Evolutionary conservation across 53 echinoderm and acorn worm genomes (phyloP).

Genomic region (Paracentrotus lividus): DNA sequence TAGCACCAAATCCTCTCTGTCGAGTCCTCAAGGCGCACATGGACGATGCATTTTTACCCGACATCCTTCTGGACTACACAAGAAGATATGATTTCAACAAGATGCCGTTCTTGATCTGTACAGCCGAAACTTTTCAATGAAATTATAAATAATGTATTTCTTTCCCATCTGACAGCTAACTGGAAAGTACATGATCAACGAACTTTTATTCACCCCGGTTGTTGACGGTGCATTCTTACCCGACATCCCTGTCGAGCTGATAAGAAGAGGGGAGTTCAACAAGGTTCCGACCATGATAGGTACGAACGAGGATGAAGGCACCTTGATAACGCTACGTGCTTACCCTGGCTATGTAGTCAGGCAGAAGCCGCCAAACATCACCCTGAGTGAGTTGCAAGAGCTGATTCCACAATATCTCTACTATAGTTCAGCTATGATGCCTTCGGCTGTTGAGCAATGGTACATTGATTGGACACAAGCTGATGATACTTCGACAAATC

Average conservation of each 20-base stretch:
- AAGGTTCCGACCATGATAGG: conserved; percentile 77
- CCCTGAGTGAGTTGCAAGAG: conserved; percentile 50
- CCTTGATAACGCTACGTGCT: conserved; percentile 73
- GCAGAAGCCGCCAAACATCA: conserved; percentile 50
- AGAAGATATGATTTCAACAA: conserved; percentile 70
- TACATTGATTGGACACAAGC: conserved; percentile 77
- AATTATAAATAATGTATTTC: too few species aligned
- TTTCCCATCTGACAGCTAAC: background rate
- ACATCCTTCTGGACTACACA: conserved; percentile 70
- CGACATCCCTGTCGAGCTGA: conserved; percentile 73
- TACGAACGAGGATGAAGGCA: conserved; percentile 83
- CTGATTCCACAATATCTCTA: conserved; percentile 52
- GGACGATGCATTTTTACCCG: conserved; percentile 77
- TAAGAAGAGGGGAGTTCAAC: conserved; percentile 73
- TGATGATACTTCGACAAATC: conserved; percentile 74
- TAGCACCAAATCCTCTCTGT: too few species aligned
- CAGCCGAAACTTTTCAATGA: conserved; percentile 44
- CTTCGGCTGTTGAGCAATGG: conserved; percentile 73
- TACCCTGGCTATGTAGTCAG: conserved; percentile 55
- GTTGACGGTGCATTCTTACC: conserved; percentile 78
- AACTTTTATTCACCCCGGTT: conserved; percentile 65
- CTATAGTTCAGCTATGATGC: conserved; percentile 67
- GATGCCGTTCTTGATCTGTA: conserved; percentile 75
- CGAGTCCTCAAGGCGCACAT: background rate
- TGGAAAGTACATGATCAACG: conserved; percentile 9